phyloP scores from a whole-genome alignment of 2,888 invertebrate species.

The Mythimna ferrago region DNA sequence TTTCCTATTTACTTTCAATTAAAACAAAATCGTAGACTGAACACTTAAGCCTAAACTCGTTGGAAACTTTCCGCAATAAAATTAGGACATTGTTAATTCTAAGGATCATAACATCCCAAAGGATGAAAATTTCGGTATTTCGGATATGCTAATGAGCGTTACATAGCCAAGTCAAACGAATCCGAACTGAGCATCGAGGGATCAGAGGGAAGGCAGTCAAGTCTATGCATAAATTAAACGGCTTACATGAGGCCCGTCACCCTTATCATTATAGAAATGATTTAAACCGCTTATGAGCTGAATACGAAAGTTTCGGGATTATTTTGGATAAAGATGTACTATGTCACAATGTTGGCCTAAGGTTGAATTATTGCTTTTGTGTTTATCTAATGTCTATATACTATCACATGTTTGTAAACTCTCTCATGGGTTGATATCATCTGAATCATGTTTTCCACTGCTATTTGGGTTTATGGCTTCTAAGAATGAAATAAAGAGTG shows the following conservation, averaged over 20 bases:
- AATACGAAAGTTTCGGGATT: conserved; percentile 45
- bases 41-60: not conserved
- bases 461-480: too few relatives aligned
- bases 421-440: too few relatives aligned
- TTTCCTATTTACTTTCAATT: not conserved
- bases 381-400: too few relatives aligned
- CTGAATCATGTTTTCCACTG: too few relatives aligned
- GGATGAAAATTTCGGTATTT: conserved; percentile 51
- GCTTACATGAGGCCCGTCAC: conserved; percentile 60
- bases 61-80: conserved; percentile 22
- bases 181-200: conserved; percentile 40
- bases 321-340: conserved; percentile 15
- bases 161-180: conserved; percentile 51
- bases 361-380: conserved; percentile 6
- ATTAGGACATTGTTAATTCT: conserved; percentile 21
- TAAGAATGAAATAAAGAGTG: too few relatives aligned
- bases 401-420: too few relatives aligned
- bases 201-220: conserved; percentile 50
- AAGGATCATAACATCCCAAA: conserved; percentile 24
- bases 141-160: conserved; percentile 52
- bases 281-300: conserved; percentile 52
- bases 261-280: conserved; percentile 55
- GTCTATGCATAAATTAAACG: conserved; percentile 72
- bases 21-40: not conserved
- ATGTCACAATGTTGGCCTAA: conserved; percentile 7